These are phyloP conservation scores for Oryzias woworae DNA, from an alignment of 2,113 vertebrate species.

Conservation along the genomic window DNA sequence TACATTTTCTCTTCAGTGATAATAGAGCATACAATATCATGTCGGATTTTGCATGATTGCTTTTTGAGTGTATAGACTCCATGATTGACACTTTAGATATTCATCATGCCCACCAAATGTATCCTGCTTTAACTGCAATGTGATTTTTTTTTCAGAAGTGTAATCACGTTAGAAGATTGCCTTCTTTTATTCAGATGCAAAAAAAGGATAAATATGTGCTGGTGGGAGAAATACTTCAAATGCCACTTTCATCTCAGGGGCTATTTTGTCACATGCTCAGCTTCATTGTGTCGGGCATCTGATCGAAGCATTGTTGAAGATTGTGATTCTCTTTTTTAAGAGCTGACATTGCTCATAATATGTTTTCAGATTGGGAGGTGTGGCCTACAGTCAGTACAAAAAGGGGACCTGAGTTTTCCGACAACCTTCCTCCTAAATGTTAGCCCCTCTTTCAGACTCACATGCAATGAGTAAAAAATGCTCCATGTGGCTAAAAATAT, in stretches of 20 bases:
- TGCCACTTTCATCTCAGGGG: conserved; percentile 52
- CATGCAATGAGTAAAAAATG: conserved; percentile 43
- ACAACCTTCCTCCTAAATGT: conserved; percentile 30
- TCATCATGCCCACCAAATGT: conserved; percentile 47
- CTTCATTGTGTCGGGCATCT: conserved; percentile 56
- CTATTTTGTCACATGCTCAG: conserved; percentile 56
- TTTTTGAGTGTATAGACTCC: conserved; percentile 55
- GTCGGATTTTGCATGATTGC: conserved; percentile 56
- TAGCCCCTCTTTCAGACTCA: conserved; percentile 32
- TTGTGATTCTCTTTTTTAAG: conserved; percentile 51
- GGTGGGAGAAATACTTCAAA: conserved; percentile 53
- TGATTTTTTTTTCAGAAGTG: conserved; percentile 65
- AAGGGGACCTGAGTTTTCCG: conserved; percentile 7
- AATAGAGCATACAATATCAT: conserved; percentile 54
- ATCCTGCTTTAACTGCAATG: conserved; percentile 67
- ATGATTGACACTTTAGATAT: conserved; percentile 71
- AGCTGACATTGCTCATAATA: conserved; percentile 41
- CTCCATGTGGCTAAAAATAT: conserved; percentile 52
- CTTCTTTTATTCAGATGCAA: conserved; percentile 71
- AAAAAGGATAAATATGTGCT: conserved; percentile 68
- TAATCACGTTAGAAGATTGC: conserved; percentile 73
- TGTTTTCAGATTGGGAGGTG: conserved; percentile 34
- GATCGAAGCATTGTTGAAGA: conserved; percentile 53
- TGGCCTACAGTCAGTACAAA: conserved; percentile 22
- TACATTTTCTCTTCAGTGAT: conserved; percentile 42